Evolutionary conservation across 2,797 vertebrate species (phyloP), one percentile per base, ranked within the genome.

Genomic region (Acanthurus leucopareius): DNA sequence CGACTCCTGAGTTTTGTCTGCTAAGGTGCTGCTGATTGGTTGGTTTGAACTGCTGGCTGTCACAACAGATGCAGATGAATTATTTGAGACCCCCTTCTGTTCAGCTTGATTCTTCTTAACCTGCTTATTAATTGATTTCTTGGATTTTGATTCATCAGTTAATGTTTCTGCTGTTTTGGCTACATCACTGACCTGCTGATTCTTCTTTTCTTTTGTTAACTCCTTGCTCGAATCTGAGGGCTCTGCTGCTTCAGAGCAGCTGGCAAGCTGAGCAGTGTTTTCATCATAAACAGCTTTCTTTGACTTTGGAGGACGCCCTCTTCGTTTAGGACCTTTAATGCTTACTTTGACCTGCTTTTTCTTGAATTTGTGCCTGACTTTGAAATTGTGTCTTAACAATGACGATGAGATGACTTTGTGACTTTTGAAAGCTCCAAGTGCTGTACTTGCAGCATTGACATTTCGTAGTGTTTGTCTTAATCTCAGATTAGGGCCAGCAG

Each of bases 391-490:
- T 59, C 59, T 84, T 1, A 80, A 54, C 38, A 80, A 35, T 1
- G 87, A 77, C 0, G 68, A 79, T 0, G 75, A 79, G 17, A 84
- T 45, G 16, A 72, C 71, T 71, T 67, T 85, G 7, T 63, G 66
- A 73, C 51, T 42, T 66, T 38, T 79, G 60, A 62, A 22, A n/a
- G 68, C 19, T 7, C 40, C 7, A 35, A 28, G 3, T 5, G 17
- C 61, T 44, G 48, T 5, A 5, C 59, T 80, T 25, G 48, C 48
- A n/a, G 8, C 45, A 22, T 73, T 67, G 8, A 5, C 76, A 63
- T 90, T 89, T 58, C 72, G 72, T 16, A 87, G 66, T 0, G 35
- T 79, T 44, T 83, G 83, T 69, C 83, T 82, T 32, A 87, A 69
- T 65, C 80, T 86, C 15, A 83, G 82, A 57, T 25, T 69, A 16